Evolutionary conservation across 2,797 vertebrate species (phyloP).

Genomic region (Paratrypauchen microcephalus): DNA sequence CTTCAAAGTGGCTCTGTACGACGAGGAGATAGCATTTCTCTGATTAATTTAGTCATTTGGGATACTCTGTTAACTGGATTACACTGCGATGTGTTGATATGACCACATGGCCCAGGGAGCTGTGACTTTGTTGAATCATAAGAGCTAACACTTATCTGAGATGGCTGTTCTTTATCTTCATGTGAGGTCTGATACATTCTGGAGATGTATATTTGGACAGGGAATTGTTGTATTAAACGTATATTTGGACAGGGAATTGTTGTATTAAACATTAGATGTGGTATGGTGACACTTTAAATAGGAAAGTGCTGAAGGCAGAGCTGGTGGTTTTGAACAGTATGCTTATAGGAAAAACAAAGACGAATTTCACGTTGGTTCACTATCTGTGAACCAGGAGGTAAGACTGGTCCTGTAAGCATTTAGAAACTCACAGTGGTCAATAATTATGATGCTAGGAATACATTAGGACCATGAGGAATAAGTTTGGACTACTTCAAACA

Average conservation of each 20-base stretch:
- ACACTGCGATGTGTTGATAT: conserved; percentile 77
- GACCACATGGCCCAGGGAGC: conserved; percentile 71
- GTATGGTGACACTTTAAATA: not conserved
- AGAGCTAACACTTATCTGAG: conserved; percentile 50
- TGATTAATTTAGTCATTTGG: conserved; percentile 83
- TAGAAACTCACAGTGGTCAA: too few species aligned
- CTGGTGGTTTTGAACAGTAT: not conserved
- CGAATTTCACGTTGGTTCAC: not conserved
- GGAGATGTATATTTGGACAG: conserved; percentile 15
- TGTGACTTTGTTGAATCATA: conserved; percentile 31
- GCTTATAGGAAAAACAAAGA: not conserved
- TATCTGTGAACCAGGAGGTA: too few species aligned
- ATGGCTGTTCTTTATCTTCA: conserved; percentile 52
- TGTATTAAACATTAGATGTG: not conserved
- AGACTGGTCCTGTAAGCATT: too few species aligned
- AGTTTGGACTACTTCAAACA: too few species aligned
- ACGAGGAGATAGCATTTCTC: conserved; percentile 75
- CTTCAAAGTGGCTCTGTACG: conserved; percentile 86
- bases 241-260: not conserved
- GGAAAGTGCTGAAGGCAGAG: not conserved
- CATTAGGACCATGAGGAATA: too few species aligned
- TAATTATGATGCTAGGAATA: too few species aligned
- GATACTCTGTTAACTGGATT: conserved; percentile 80
- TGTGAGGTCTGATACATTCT: conserved; percentile 62
- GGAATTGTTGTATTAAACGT: not conserved